Percentiles rank a stretch among this genome's conserved stretches.
phyloP scores from a whole-genome alignment of 2,888 invertebrate genomes.

The Gnatocerus cornutus region DNA sequence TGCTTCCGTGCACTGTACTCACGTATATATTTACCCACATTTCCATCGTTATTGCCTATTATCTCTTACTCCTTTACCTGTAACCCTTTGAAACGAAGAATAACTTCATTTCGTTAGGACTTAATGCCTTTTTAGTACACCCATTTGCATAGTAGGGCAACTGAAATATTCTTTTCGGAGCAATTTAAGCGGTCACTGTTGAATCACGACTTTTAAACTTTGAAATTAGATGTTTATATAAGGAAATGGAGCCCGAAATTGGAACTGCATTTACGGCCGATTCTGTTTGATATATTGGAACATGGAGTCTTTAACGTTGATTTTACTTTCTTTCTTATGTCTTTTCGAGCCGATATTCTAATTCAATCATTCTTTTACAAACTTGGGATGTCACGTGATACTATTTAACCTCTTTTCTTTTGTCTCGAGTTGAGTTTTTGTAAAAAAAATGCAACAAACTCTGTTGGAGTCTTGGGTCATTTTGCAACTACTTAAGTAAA shows the following conservation, averaged over 20 bases:
- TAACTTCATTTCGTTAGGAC: constrained; percentile 60
- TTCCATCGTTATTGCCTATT: constrained; percentile 65
- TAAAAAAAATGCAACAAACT: too few species aligned
- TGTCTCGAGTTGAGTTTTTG: too few species aligned
- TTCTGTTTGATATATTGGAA: constrained; percentile 13
- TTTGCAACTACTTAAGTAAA: too few species aligned
- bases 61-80: constrained; percentile 63
- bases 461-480: too few species aligned
- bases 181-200: constrained; percentile 17
- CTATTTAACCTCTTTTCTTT: too few species aligned
- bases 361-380: constrained; percentile 1
- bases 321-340: neutral
- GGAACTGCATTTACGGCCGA: constrained; percentile 18
- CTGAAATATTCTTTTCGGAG: constrained; percentile 44
- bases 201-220: constrained; percentile 23
- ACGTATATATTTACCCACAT: constrained; percentile 61
- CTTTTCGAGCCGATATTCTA: neutral
- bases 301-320: neutral
- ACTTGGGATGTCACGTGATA: too few species aligned
- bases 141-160: constrained; percentile 57
- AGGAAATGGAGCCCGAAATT: constrained; percentile 25
- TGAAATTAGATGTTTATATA: constrained; percentile 23
- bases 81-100: constrained; percentile 57
- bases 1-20: constrained; percentile 53
- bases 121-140: constrained; percentile 56